These are phyloP conservation scores for Halichoeres trimaculatus DNA, from an alignment of 2,113 vertebrate species.

Conservation along the genomic window DNA sequence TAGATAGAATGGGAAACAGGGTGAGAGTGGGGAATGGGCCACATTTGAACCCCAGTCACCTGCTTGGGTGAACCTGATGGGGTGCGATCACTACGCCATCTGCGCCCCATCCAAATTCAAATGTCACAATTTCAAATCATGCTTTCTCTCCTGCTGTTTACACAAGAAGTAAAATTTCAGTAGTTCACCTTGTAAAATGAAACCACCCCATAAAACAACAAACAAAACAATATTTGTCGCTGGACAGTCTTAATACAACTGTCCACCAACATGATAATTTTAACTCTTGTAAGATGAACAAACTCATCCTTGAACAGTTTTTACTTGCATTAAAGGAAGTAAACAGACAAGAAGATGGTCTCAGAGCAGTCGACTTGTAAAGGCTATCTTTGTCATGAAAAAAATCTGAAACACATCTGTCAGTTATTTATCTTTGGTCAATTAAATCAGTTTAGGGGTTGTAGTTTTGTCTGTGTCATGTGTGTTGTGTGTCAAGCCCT, in stretches of 20 bases:
- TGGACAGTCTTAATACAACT: neutral
- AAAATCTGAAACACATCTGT: neutral
- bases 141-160: neutral
- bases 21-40: no score
- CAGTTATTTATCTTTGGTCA: neutral
- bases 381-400: neutral
- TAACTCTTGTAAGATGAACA: no score
- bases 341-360: neutral
- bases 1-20: no score
- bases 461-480: neutral
- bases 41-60: no score
- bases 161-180: neutral
- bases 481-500: neutral
- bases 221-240: neutral
- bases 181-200: no score
- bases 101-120: no score
- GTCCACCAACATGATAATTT: no score
- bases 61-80: no score
- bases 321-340: no score
- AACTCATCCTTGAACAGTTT: no score
- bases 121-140: neutral
- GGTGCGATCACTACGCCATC: no score
- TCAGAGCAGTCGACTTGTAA: neutral
- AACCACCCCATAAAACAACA: no score
- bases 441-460: neutral